Evolutionary conservation across 2,113 vertebrate genomes (phyloP).

Genomic region (Gila orcuttii): DNA sequence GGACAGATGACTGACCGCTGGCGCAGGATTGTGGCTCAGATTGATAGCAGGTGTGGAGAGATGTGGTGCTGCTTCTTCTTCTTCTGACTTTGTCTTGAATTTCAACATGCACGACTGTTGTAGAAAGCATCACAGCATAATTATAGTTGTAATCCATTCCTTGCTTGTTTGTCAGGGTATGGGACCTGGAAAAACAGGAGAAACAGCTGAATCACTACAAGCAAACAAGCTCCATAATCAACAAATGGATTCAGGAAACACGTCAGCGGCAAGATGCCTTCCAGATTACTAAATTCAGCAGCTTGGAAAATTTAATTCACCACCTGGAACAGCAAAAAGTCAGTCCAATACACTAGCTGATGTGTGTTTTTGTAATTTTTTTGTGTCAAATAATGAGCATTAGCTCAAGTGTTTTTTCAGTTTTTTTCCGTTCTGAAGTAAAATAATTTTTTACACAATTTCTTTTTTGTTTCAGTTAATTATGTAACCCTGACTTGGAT

Average conservation of each 20-base stretch:
- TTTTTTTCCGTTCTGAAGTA: too few relatives aligned
- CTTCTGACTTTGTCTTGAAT: too few relatives aligned
- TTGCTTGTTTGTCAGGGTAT: conserved; percentile 73
- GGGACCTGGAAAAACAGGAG: conserved; percentile 93
- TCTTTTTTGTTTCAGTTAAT: too few relatives aligned
- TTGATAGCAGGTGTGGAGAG: conserved; percentile 85
- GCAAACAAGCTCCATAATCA: conserved; percentile 80
- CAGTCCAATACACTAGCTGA: conserved; percentile 31
- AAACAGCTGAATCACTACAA: conserved; percentile 87
- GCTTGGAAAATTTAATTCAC: conserved; percentile 82
- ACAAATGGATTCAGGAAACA: conserved; percentile 89
- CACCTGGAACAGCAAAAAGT: conserved; percentile 95
- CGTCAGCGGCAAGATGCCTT: conserved; percentile 87
- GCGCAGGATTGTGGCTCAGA: conserved; percentile 89
- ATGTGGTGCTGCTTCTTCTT: too few relatives aligned
- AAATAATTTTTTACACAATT: too few relatives aligned
- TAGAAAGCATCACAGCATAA: neutral
- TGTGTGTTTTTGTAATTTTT: too few relatives aligned
- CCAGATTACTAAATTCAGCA: conserved; percentile 81
- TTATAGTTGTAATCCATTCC: neutral
- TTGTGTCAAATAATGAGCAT: too few relatives aligned
- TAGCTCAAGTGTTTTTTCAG: too few relatives aligned
- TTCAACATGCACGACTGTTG: too few relatives aligned
- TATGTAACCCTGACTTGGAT: neutral
- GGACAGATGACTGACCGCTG: conserved; percentile 88